Percentiles rank a stretch among this genome's conserved stretches.
phyloP scores from a whole-genome alignment of 2,113 vertebrate species.

The Piaya cayana region DNA sequence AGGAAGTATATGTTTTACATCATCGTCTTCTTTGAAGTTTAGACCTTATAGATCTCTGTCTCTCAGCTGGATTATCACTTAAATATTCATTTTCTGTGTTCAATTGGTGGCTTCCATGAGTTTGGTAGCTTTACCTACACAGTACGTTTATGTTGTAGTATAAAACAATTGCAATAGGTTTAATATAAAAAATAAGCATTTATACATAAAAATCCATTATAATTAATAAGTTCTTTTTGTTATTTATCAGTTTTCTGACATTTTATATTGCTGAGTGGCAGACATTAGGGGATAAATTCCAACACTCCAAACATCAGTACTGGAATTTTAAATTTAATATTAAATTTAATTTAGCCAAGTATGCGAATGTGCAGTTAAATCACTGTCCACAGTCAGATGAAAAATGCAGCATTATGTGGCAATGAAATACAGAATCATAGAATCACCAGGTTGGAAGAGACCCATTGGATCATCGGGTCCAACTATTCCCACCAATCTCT shows the following conservation, averaged over 20 bases:
- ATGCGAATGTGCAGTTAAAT: not conserved
- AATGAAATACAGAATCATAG: no score
- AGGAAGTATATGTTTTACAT: not conserved
- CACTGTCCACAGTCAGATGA: not conserved
- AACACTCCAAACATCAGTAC: not conserved
- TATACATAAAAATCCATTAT: not conserved
- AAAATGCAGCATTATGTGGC: not conserved
- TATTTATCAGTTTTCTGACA: not conserved
- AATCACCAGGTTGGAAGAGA: no score
- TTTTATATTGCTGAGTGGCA: not conserved
- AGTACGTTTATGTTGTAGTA: not conserved
- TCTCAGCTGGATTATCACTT: not conserved
- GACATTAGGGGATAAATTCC: rapidly evolving
- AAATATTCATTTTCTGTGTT: not conserved
- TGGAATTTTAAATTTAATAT: no score
- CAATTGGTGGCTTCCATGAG: not conserved
- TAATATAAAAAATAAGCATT: not conserved
- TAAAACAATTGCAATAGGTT: not conserved
- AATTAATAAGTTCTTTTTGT: not conserved
- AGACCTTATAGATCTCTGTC: not conserved
- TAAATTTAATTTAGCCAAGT: not conserved
- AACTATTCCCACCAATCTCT: no score
- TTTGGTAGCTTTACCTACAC: not conserved
- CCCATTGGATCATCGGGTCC: no score
- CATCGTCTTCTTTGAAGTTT: not conserved